Base-by-base conservation (phyloP, 1,140 invertebrate genomes). In the Drosophila busckii region DNA sequence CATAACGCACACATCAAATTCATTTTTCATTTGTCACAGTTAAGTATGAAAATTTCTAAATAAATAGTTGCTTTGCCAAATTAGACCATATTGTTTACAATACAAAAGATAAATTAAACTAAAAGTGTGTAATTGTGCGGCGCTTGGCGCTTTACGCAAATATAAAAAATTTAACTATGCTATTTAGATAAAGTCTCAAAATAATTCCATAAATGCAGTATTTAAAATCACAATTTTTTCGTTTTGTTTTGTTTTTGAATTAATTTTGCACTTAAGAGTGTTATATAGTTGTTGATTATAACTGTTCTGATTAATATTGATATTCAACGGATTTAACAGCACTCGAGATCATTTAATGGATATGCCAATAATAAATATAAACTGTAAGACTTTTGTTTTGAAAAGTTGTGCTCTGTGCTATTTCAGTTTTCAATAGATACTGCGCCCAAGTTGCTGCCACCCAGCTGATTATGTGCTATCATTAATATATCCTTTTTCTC, bases 401-500 rank as follows among this genome's bases (percentile, higher is more conserved):
- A n/a, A 35, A 29, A 16, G 29, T 23, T 13, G 16, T 17, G 41
- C 10, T 22, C 28, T 46, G n/a, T 62, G n/a, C n/a, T n/a, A n/a
- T n/a, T n/a, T 85, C 56, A 86, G 41, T 85, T 83, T 32, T 80
- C 80, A 55, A 86, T 85, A 4, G 70, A 68, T 50, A 84, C 69
- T 8, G 89, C 70, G 17, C 88, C 87, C 62, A 88, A 90, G 25
- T 84, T 85, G 26, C 89, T 86, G 1, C 89, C 88, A 63, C 89
- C 91, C 54, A 95, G 90, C 84, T 95, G 94, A 56, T 93, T 93
- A 64, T 93, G 93, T 6, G 96, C 96, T 64, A 97, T 90, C 89
- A 96, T 93, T 7, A 98, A 89, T 85, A 98, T 98, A 85, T 98
- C 96, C 80, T 96, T 94, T 86, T 98, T 98, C 88, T 98, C 96